Conservation (phyloP, 2,888 invertebrate species). For the Drosophila robusta region DNA sequence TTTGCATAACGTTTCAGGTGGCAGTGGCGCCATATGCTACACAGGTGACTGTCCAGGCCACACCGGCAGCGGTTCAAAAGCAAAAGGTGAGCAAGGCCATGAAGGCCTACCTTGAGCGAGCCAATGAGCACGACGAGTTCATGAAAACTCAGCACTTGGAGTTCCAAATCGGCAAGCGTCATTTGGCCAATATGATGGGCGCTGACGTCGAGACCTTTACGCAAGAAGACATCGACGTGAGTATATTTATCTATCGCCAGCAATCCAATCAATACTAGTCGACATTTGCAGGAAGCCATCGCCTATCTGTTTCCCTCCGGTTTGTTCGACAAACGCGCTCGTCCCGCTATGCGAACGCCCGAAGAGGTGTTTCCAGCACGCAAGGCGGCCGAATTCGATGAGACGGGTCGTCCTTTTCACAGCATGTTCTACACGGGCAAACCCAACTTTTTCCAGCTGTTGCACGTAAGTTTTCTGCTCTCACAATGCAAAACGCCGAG, state of each 20-base stretch:
- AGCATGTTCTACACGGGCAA: constrained; percentile 95
- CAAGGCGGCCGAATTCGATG: constrained; percentile 96
- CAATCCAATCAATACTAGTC: background rate
- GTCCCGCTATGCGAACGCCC: constrained; percentile 96
- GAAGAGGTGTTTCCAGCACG: constrained; percentile 92
- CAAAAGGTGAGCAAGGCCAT: constrained; percentile 94
- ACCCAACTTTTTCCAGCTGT: constrained; percentile 92
- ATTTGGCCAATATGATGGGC: constrained; percentile 99
- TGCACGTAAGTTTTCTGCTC: constrained; percentile 88
- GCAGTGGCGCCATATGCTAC: constrained; percentile 62
- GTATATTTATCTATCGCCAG: constrained; percentile 46
- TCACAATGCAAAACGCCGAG: too few relatives aligned
- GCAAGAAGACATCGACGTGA: constrained; percentile 94
- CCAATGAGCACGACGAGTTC: constrained; percentile 92
- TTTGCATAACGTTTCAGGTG: constrained; percentile 68
- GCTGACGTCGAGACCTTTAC: constrained; percentile 95
- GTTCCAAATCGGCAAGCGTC: constrained; percentile 96
- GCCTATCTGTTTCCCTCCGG: constrained; percentile 98
- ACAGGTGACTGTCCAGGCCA: constrained; percentile 80
- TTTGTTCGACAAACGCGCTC: constrained; percentile 92
- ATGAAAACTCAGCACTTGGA: constrained; percentile 92
- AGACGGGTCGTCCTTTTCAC: constrained; percentile 95
- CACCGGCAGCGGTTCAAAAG: constrained; percentile 84
- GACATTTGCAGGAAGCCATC: constrained; percentile 89
- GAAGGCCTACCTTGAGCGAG: constrained; percentile 94